phyloP scores from a whole-genome alignment of 2,113 vertebrate species.

The Notarius lentiginosus region DNA sequence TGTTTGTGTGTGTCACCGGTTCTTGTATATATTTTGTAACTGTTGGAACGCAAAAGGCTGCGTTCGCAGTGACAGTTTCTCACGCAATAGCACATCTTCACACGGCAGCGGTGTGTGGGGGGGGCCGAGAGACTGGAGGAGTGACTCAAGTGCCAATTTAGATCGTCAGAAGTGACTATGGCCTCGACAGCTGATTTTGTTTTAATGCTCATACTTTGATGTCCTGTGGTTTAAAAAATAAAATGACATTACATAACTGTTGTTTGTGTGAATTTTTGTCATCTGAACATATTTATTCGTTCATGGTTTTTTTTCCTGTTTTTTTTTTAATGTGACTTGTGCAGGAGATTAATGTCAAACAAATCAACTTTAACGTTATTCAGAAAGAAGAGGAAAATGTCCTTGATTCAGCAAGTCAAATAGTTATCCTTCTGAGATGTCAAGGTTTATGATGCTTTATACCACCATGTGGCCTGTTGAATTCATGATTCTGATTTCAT shows the following conservation, averaged over 20 bases:
- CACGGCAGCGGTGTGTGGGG: background rate
- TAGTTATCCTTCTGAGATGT: background rate
- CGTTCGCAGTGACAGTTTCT: conserved; percentile 27
- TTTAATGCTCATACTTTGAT: conserved; percentile 27
- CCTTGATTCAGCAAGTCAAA: background rate
- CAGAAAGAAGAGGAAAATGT: background rate
- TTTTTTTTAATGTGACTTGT: background rate
- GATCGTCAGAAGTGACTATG: conserved; percentile 8
- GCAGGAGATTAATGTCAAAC: background rate
- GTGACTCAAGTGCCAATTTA: conserved; percentile 43
- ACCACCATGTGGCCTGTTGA: background rate
- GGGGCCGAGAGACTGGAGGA: background rate
- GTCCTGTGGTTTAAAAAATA: conserved; percentile 43
- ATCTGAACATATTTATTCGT: background rate
- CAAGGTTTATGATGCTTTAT: background rate
- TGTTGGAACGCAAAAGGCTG: conserved; percentile 26
- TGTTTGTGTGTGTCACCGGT: background rate
- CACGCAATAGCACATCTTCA: conserved; percentile 26
- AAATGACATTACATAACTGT: conserved; percentile 8
- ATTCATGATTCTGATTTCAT: background rate
- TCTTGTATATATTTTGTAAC: conserved; percentile 39
- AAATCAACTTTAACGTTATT: background rate
- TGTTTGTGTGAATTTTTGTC: background rate
- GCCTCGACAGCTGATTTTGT: conserved; percentile 30
- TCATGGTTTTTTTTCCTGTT: background rate